phyloP scores from a whole-genome alignment of 2,888 invertebrate genomes.

The Ochropleura plecta region DNA sequence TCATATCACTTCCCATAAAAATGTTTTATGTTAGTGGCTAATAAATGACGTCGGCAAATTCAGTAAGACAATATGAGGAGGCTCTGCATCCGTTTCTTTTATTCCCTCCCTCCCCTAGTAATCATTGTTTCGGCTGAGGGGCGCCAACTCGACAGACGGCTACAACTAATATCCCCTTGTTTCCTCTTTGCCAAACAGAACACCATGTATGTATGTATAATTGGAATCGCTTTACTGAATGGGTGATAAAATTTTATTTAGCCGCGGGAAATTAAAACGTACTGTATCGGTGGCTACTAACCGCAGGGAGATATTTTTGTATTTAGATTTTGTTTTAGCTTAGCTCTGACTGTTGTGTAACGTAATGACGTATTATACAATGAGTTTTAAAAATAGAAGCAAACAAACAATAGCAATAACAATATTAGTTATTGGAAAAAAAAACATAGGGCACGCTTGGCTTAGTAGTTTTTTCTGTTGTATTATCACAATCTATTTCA shows the following conservation, averaged over 20 bases:
- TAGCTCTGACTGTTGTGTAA: no score
- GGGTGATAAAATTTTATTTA: constrained; percentile 68
- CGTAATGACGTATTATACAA: background rate
- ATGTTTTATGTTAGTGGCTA: constrained; percentile 90
- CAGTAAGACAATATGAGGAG: constrained; percentile 89
- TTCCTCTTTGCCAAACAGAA: constrained; percentile 77
- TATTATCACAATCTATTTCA: no score
- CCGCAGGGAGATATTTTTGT: constrained; percentile 7
- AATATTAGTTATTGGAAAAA: background rate
- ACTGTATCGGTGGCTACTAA: constrained; percentile 33
- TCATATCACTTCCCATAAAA: constrained; percentile 89
- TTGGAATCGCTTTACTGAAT: constrained; percentile 76
- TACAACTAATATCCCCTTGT: constrained; percentile 81
- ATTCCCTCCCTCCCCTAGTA: constrained; percentile 84
- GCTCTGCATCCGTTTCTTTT: constrained; percentile 87
- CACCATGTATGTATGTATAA: constrained; percentile 77
- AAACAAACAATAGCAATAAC: background rate
- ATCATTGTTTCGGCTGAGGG: constrained; percentile 86
- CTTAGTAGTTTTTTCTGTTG: no score
- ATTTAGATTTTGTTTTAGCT: constrained; percentile 7
- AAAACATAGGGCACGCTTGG: no score
- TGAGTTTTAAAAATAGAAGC: background rate
- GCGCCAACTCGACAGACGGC: constrained; percentile 84
- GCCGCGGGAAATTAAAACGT: constrained; percentile 56
- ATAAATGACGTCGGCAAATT: constrained; percentile 91